Conservation (phyloP, 2,888 invertebrate genomes). For the Cantharis lateralis region DNA sequence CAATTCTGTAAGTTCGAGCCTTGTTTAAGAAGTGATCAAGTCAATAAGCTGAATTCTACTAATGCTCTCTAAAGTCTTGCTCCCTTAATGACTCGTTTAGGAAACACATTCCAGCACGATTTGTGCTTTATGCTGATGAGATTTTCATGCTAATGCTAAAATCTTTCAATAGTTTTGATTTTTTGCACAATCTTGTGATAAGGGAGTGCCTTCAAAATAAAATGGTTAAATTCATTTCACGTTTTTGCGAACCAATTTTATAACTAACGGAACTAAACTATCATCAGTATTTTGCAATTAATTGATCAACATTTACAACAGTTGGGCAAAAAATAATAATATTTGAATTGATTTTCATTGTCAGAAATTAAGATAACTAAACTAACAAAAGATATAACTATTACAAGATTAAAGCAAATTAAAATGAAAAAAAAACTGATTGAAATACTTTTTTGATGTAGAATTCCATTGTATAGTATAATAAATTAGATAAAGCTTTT, state of each 20-base stretch:
- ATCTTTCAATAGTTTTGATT: slow-evolving; percentile 28
- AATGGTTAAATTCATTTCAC: slow-evolving; percentile 7
- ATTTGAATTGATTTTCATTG: too few species aligned
- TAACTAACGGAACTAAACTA: neutral
- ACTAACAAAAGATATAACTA: too few species aligned
- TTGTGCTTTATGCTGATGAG: slow-evolving; percentile 30
- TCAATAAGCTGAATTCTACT: slow-evolving; percentile 33
- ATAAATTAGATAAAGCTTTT: too few species aligned
- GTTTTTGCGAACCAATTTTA: neutral
- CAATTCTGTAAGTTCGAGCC: slow-evolving; percentile 25
- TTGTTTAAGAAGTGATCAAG: slow-evolving; percentile 39
- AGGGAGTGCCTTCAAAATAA: slow-evolving; percentile 1
- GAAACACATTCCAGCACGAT: slow-evolving; percentile 24
- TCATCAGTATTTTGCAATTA: neutral
- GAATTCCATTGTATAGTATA: too few species aligned
- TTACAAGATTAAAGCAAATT: too few species aligned
- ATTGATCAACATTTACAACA: too few species aligned
- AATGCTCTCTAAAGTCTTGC: slow-evolving; percentile 37
- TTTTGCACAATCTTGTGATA: slow-evolving; percentile 12
- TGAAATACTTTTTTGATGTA: too few species aligned
- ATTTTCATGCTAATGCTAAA: slow-evolving; percentile 26
- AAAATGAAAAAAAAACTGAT: too few species aligned
- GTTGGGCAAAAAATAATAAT: too few species aligned
- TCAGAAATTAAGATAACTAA: too few species aligned
- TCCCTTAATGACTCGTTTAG: slow-evolving; percentile 39